A percentile compares a stretch with the other conserved stretches of the same genome.
Evolutionary conservation across 2,113 vertebrate genomes (phyloP).

Genomic region (Oncorhynchus nerka): DNA sequence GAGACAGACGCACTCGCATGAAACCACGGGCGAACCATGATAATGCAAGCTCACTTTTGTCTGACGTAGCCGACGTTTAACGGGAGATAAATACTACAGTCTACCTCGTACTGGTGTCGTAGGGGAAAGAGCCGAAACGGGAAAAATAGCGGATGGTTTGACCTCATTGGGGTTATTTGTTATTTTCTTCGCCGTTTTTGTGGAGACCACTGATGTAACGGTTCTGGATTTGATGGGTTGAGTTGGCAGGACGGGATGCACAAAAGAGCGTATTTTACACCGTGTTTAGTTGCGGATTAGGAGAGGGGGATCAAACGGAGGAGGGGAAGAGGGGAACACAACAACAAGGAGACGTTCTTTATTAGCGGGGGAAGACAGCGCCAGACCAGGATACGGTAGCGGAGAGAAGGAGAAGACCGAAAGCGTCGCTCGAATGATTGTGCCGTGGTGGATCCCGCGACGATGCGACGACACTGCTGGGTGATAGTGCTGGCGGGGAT

Average conservation of each 20-base stretch:
- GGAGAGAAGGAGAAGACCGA: constrained; percentile 46
- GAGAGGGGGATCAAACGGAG: constrained; percentile 35
- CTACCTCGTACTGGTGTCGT: constrained; percentile 30
- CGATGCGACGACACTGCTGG: constrained; percentile 79
- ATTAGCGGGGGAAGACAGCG: constrained; percentile 55
- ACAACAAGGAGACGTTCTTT: constrained; percentile 68
- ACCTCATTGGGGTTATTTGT: constrained; percentile 21
- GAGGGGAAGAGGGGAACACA: constrained; percentile 48
- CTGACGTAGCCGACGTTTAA: constrained; percentile 65
- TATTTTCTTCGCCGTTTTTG: constrained; percentile 17
- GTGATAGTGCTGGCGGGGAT: constrained; percentile 78
- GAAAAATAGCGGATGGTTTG: constrained; percentile 42
- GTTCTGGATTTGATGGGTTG: constrained; percentile 24
- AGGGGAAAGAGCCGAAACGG: constrained; percentile 4
- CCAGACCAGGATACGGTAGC: constrained; percentile 52
- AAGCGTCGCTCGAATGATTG: constrained; percentile 73
- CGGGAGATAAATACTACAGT: constrained; percentile 49
- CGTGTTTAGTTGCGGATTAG: constrained; percentile 75
- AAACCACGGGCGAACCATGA: constrained; percentile 58
- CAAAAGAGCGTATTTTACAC: constrained; percentile 68
- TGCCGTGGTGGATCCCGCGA: constrained; percentile 64
- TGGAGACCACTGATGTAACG: constrained; percentile 18
- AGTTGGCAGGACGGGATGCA: constrained; percentile 46
- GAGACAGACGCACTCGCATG: constrained; percentile 5
- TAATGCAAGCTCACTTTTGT: constrained; percentile 56